These are phyloP conservation scores for Tauraco hartlaubi DNA, from an alignment of 2,797 vertebrate genomes.

Conservation along the genomic window DNA sequence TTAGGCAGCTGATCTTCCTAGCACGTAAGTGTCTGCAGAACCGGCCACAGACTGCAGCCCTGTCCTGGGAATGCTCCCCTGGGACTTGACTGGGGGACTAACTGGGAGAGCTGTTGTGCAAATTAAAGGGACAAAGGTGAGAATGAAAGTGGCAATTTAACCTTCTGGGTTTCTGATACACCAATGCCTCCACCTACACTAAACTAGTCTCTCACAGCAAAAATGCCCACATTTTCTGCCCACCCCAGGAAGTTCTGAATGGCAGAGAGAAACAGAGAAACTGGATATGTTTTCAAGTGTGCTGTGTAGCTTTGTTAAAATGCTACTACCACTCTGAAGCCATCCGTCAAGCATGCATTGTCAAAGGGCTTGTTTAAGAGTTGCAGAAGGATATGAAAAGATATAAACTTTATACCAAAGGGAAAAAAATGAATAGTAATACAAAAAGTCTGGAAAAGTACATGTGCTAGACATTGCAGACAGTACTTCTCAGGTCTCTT, in stretches of 20 bases:
- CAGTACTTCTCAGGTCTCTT: neutral
- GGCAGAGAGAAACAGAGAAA: neutral
- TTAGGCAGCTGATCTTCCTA: neutral
- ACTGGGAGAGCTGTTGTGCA: neutral
- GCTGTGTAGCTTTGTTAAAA: neutral
- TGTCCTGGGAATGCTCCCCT: neutral
- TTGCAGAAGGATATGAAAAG: neutral
- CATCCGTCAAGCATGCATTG: neutral
- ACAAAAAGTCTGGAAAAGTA: neutral
- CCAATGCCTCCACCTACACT: neutral
- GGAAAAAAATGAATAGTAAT: neutral
- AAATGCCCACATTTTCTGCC: neutral
- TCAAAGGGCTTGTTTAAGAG: neutral
- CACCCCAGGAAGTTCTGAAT: neutral
- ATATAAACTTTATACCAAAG: neutral
- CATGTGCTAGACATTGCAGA: neutral
- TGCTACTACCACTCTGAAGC: neutral
- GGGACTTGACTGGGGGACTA: neutral
- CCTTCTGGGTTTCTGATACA: neutral
- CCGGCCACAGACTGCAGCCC: neutral
- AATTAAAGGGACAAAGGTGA: neutral
- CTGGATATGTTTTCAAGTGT: too few relatives aligned
- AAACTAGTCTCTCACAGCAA: neutral
- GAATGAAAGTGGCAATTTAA: neutral
- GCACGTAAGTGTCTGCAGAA: rapidly evolving